These are phyloP conservation scores for Lithophane ornitopus DNA, from an alignment of 2,888 invertebrate genomes.

Conservation along the genomic window DNA sequence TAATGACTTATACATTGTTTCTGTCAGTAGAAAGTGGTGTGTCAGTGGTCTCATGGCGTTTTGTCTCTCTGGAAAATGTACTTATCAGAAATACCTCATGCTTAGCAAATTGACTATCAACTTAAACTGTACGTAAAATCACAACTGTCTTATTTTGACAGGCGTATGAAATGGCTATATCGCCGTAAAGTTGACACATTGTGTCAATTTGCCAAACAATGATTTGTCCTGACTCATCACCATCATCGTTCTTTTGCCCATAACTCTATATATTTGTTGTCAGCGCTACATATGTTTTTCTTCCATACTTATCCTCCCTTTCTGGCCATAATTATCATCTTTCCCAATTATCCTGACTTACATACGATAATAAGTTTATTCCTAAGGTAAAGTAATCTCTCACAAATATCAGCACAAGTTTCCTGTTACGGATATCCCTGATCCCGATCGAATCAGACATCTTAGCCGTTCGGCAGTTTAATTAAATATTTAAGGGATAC, in stretches of 20 bases:
- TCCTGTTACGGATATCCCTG: conserved; percentile 9
- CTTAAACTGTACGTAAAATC: background rate
- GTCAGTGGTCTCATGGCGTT: background rate
- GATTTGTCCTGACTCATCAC: background rate
- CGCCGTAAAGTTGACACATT: too few species aligned
- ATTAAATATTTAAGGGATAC: conserved; percentile 62
- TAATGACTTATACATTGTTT: background rate
- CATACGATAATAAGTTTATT: background rate
- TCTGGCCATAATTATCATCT: too few species aligned
- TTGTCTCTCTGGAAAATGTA: background rate
- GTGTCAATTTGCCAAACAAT: background rate
- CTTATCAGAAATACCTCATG: background rate
- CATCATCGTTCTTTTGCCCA: too few species aligned
- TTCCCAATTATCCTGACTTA: background rate
- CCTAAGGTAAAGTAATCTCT: conserved; percentile 1
- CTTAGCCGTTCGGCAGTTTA: conserved; percentile 42
- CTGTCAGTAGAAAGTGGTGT: background rate
- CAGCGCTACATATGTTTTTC: too few species aligned
- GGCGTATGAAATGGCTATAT: background rate
- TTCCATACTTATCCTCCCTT: too few species aligned
- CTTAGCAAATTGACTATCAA: background rate
- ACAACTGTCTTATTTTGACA: background rate
- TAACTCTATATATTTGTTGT: too few species aligned
- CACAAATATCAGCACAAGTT: conserved; percentile 15
- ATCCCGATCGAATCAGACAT: conserved; percentile 32